Conservation (phyloP, 2,888 invertebrate species). For the Spodoptera exigua region DNA sequence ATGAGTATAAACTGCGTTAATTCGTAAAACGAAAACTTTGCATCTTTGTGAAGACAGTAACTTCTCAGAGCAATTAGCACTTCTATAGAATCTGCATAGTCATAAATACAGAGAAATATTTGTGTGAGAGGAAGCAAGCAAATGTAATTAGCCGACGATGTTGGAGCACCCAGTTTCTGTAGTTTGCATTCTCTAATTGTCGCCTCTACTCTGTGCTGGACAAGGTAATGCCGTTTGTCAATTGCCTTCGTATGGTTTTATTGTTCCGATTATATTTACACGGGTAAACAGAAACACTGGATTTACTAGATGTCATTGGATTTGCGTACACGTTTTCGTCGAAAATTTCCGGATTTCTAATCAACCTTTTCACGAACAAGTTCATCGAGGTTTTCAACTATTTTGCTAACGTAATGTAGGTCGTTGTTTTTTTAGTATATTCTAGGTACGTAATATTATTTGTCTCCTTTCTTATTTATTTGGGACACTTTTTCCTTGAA, state of each 20-base stretch:
- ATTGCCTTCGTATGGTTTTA: slow-evolving; percentile 50
- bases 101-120: slow-evolving; percentile 62
- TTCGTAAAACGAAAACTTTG: slow-evolving; percentile 9
- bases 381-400: neutral
- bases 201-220: slow-evolving; percentile 56
- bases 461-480: no score
- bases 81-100: slow-evolving; percentile 40
- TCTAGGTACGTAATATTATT: neutral
- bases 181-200: slow-evolving; percentile 68
- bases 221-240: slow-evolving; percentile 51
- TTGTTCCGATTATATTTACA: slow-evolving; percentile 45
- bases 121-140: slow-evolving; percentile 59
- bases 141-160: slow-evolving; percentile 64
- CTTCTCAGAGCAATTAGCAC: slow-evolving; percentile 51
- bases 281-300: slow-evolving; percentile 11
- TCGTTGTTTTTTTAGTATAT: no score
- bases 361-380: slow-evolving; percentile 15
- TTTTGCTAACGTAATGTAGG: no score
- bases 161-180: slow-evolving; percentile 42
- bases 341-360: slow-evolving; percentile 16
- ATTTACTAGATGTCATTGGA: neutral
- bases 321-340: slow-evolving; percentile 18
- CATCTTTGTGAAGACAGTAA: slow-evolving; percentile 33
- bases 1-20: slow-evolving; percentile 13
- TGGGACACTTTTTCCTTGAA: no score